These are phyloP conservation scores for Sinotaia quadrata DNA, from an alignment of 2,888 invertebrate species.

Conservation along the genomic window DNA sequence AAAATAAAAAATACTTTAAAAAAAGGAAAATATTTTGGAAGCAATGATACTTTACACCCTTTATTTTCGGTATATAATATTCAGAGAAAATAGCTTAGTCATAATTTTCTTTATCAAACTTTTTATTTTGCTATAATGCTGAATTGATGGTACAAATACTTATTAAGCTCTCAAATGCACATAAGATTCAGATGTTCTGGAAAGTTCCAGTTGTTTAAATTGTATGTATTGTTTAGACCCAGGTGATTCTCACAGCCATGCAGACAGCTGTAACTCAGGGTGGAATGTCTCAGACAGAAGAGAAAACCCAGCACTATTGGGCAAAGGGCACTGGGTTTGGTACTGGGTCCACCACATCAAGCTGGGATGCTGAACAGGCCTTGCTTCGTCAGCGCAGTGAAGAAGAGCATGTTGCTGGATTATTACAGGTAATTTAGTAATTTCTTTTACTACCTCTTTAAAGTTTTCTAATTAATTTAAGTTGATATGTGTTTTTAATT, in stretches of 20 bases:
- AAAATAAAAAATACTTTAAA: not conserved
- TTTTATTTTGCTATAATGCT: too few relatives aligned
- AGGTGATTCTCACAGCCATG: slow-evolving; percentile 64
- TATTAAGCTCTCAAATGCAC: too few relatives aligned
- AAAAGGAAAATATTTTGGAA: too few relatives aligned
- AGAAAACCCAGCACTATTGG: slow-evolving; percentile 78
- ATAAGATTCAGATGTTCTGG: too few relatives aligned
- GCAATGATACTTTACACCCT: too few relatives aligned
- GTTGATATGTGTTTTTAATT: not conserved
- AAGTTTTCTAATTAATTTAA: too few relatives aligned
- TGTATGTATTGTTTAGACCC: slow-evolving; percentile 42
- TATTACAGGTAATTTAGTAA: slow-evolving; percentile 74
- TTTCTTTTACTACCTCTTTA: not conserved
- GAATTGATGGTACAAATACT: too few relatives aligned
- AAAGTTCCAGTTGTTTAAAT: too few relatives aligned
- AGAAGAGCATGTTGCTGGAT: slow-evolving; percentile 93
- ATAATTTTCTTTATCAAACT: too few relatives aligned
- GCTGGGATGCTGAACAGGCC: slow-evolving; percentile 98
- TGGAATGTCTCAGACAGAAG: slow-evolving; percentile 53
- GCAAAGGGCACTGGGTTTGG: slow-evolving; percentile 98
- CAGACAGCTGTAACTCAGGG: slow-evolving; percentile 56
- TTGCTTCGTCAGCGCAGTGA: slow-evolving; percentile 89
- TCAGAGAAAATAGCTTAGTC: too few relatives aligned
- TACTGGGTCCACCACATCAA: slow-evolving; percentile 93
- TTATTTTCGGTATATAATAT: too few relatives aligned